Base-by-base conservation (phyloP, 2,888 invertebrate species). In the Pachymerium ferrugineum region DNA sequence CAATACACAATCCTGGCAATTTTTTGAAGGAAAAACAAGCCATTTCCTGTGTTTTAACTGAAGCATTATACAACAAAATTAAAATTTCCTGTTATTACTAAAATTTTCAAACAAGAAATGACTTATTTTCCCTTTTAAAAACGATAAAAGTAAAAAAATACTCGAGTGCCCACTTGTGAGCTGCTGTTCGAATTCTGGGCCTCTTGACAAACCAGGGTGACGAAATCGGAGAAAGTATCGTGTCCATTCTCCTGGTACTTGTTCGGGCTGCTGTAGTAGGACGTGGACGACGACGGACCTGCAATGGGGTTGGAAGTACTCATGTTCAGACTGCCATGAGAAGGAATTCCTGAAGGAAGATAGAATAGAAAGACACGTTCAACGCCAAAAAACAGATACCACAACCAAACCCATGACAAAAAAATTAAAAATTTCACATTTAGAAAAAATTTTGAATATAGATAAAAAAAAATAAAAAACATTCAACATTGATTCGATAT, bases 171-270 rank as follows among this genome's bases (percentile, higher is more conserved):
- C 62, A 77, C 78, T 74, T 78, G 78, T 54, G 78, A 77, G 74
- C 75, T 76, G 30, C 77, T 74, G 79, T 88, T 87, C 75, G 89
- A 89, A 76, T 89, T 89, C 78, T 92, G 90, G 31, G 92, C 91
- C 83, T 97, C 97, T 84, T 96, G 96, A 82, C 97, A 97, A 73
- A 97, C 97, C 81, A 97, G 93, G 67, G 96, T 95, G 77, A 97
- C 97, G 83, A 97, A 97, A 84, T 97, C 97, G 1, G 94, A 92
- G 77, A 97, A 88, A 0, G 93, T 93, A 83, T 97, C 96, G 72
- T 83, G 82, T 0, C 92, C 90, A 79, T 91, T 92, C 82, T 93
- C 93, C 72, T 90, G 89, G 82, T 93, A 92, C 82, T 90, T 90
- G 77, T 85, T 85, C 73, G 85, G 85, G 75, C 82, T 82, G 71